Evolutionary conservation across 2,888 invertebrate species (phyloP), one percentile per base, ranked within the genome.

Genomic region (Lepidocyrtoides sp.): DNA sequence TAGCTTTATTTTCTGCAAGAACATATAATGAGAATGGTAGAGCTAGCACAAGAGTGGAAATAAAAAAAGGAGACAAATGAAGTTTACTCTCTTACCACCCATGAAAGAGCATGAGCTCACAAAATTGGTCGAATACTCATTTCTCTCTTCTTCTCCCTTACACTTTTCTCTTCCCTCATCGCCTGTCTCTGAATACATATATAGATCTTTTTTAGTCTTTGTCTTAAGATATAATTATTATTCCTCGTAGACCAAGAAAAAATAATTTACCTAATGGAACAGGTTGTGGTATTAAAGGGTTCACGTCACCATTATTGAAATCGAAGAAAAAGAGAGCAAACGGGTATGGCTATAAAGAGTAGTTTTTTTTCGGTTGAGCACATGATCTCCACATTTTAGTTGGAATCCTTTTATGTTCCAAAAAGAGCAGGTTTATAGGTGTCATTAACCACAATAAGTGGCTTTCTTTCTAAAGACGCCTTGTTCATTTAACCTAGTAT

Each of bases 221-320:
- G 85, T 85, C 85, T 20, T 72, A 23, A 85, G 57, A 72, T 54
- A 57, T 86, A 86, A 86, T 88, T 88, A 88, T 88, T 81, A 79
- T 81, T 66, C 66, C 79, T 88, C 32, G 81, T 79, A 81, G 87
- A 41, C 66, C 51, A 54, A 72, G 66, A n/a, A 88, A 88, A 88
- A 81, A 88, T 88, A 88, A 88, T 88, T 79, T 88, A 81, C 87
- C 87, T 88, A 88, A 88, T 88, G 87, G 87, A 81, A 69, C 79
- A 88, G 87, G 87, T 88, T 81, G 81, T 69, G 69, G 12, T 17
- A 54, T 57, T 79, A 54, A 79, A 54, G 44, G 23, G 23, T 79
- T 54, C 17, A 17, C 66, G 77, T 17, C 44, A 20, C 8, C 20
- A 20, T 69, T 60, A 86, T 77, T 86, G 60, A 86, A 44, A 77